Conservation (phyloP, 1,140 invertebrate species). For the Glomeris maerens region DNA sequence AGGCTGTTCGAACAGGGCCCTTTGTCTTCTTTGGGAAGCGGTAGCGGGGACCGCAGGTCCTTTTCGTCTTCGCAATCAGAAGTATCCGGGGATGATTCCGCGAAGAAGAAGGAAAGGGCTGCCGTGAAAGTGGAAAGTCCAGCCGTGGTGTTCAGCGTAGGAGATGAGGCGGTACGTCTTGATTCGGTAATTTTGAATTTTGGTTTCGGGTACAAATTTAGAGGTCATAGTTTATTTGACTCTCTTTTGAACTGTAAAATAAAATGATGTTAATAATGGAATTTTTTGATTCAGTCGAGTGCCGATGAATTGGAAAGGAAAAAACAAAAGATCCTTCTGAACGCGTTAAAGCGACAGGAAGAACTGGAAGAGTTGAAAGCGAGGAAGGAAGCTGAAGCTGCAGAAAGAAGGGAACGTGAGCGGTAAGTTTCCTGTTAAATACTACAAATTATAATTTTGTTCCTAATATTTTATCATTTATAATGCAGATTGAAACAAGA, state of each 20-base stretch:
- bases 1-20: too few relatives aligned
- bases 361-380: slow-evolving; percentile 74
- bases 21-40: too few relatives aligned
- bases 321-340: slow-evolving; percentile 72
- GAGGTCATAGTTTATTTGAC: not conserved
- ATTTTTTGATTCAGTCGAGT: too few relatives aligned
- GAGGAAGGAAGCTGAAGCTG: slow-evolving; percentile 43
- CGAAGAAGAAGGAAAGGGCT: too few relatives aligned
- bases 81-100: slow-evolving; percentile 15
- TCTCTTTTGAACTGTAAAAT: not conserved
- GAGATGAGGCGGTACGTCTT: slow-evolving; percentile 44
- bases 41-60: slow-evolving; percentile 18
- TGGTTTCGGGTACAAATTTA: not conserved
- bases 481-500: slow-evolving; percentile 58
- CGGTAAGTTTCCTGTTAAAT: slow-evolving; percentile 54
- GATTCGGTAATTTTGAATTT: slow-evolving; percentile 45
- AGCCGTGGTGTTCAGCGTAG: slow-evolving; percentile 50
- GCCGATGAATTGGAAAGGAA: slow-evolving; percentile 78
- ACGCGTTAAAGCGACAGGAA: slow-evolving; percentile 70
- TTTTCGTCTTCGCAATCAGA: slow-evolving; percentile 16
- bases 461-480: slow-evolving; percentile 6
- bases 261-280: too few relatives aligned
- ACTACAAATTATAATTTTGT: slow-evolving; percentile 3
- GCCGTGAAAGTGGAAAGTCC: slow-evolving; percentile 15
- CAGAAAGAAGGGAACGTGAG: slow-evolving; percentile 51